These are phyloP conservation scores for Pseudomyrmex dendroicus DNA, from an alignment of 1,140 invertebrate species.

Conservation along the genomic window DNA sequence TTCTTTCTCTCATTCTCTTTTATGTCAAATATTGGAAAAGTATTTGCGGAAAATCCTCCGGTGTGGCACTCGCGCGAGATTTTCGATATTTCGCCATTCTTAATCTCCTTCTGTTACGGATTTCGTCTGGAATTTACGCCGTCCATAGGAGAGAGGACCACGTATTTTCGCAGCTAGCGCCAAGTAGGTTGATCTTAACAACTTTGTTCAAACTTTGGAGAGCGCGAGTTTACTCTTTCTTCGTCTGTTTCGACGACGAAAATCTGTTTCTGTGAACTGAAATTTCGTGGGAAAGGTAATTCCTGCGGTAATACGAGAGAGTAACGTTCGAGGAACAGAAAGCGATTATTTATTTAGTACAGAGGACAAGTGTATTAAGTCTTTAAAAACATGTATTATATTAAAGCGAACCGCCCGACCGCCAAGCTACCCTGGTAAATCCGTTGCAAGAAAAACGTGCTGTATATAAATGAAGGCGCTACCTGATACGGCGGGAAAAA, in stretches of 20 bases:
- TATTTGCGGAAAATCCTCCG: slow-evolving; percentile 51
- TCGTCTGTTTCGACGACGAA: not conserved
- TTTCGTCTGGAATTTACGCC: slow-evolving; percentile 28
- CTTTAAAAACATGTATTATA: too few relatives aligned
- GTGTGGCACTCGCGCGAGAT: slow-evolving; percentile 18
- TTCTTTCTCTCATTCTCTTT: too few relatives aligned
- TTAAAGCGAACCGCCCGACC: not conserved
- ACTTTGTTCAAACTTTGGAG: slow-evolving; percentile 9
- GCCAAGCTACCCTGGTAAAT: not conserved
- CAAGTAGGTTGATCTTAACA: slow-evolving; percentile 27
- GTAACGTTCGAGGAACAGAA: too few relatives aligned
- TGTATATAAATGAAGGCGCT: not conserved
- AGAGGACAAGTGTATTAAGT: not conserved
- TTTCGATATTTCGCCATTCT: slow-evolving; percentile 48
- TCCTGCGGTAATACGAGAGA: too few relatives aligned
- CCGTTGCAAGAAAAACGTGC: not conserved
- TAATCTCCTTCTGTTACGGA: slow-evolving; percentile 22
- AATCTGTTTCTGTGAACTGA: not conserved
- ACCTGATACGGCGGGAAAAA: not conserved
- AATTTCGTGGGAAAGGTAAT: too few relatives aligned
- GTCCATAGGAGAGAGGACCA: not conserved
- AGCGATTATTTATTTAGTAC: slow-evolving; percentile 8
- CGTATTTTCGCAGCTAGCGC: not conserved
- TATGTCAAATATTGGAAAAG: slow-evolving; percentile 44
- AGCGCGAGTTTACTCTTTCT: not conserved